A percentile compares a stretch with the other conserved stretches of the same genome.
These are phyloP conservation scores for Carposina sasakii DNA, from an alignment of 1,140 invertebrate species.

Conservation along the genomic window DNA sequence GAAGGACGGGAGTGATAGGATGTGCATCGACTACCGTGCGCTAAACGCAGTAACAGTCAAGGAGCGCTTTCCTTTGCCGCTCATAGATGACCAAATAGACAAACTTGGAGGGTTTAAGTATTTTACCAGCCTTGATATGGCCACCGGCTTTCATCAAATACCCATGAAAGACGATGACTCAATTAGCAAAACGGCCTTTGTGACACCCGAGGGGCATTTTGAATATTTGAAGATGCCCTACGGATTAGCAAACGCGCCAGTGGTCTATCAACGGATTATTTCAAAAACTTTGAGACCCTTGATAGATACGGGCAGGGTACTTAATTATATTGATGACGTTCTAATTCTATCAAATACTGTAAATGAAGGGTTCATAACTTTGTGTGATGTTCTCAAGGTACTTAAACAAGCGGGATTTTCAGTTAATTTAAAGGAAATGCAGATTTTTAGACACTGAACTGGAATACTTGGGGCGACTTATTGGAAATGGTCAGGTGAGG, in stretches of 20 bases:
- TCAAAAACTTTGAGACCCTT: neutral
- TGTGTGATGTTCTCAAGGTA: neutral
- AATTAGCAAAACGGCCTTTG: neutral
- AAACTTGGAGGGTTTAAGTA: neutral
- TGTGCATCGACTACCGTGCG: conserved; percentile 30
- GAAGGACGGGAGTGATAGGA: conserved; percentile 30
- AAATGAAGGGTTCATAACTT: neutral
- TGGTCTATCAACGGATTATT: neutral
- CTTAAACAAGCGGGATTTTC: neutral
- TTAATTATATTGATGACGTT: neutral
- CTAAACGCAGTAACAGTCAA: conserved; percentile 28
- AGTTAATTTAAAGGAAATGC: neutral
- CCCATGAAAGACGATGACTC: neutral
- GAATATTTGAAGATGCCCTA: conserved; percentile 5
- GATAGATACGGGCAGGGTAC: conserved; percentile 25
- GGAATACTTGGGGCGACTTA: conserved; percentile 1
- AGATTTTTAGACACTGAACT: neutral
- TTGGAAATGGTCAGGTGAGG: conserved; percentile 23
- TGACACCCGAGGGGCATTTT: conserved; percentile 1
- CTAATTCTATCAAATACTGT: neutral
- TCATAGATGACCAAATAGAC: conserved; percentile 11
- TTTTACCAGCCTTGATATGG: neutral
- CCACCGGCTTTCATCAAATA: neutral
- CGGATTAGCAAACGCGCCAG: neutral
- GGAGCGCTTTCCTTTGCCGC: conserved; percentile 37